Evolutionary conservation across 1,140 invertebrate species (phyloP).

Genomic region (Aleiodes sp.): DNA sequence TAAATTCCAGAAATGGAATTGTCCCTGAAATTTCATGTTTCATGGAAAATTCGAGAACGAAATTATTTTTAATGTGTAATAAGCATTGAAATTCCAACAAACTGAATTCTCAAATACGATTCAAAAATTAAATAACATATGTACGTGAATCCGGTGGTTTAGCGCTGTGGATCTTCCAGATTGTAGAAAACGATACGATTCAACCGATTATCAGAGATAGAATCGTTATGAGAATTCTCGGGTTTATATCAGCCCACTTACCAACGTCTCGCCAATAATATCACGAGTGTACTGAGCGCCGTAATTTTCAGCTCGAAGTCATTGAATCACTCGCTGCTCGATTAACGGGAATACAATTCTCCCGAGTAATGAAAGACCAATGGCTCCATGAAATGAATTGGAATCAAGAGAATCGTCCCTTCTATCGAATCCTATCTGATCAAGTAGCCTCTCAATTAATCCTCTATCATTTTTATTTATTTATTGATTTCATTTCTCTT

Average conservation of each 20-base stretch:
- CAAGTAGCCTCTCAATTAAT: not conserved
- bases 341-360: not conserved
- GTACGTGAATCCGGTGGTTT: too few relatives aligned
- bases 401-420: not conserved
- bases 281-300: not conserved
- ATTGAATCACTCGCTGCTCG: not conserved
- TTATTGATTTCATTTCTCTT: too few relatives aligned
- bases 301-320: slow-evolving; percentile 14
- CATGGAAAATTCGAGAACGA: too few relatives aligned
- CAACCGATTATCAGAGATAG: too few relatives aligned
- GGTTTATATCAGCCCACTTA: not conserved
- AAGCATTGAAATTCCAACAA: too few relatives aligned
- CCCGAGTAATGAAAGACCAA: not conserved
- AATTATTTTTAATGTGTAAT: too few relatives aligned
- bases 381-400: not conserved
- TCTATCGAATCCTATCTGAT: not conserved
- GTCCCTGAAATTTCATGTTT: too few relatives aligned
- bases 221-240: not conserved
- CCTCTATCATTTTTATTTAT: not conserved
- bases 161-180: too few relatives aligned
- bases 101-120: too few relatives aligned
- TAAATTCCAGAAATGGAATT: too few relatives aligned
- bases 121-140: too few relatives aligned
- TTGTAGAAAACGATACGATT: too few relatives aligned
- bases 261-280: not conserved